Percentiles rank a stretch among this genome's conserved stretches.
Evolutionary conservation across 2,797 vertebrate species (phyloP).

Genomic region (Chelidonichthys spinosus): DNA sequence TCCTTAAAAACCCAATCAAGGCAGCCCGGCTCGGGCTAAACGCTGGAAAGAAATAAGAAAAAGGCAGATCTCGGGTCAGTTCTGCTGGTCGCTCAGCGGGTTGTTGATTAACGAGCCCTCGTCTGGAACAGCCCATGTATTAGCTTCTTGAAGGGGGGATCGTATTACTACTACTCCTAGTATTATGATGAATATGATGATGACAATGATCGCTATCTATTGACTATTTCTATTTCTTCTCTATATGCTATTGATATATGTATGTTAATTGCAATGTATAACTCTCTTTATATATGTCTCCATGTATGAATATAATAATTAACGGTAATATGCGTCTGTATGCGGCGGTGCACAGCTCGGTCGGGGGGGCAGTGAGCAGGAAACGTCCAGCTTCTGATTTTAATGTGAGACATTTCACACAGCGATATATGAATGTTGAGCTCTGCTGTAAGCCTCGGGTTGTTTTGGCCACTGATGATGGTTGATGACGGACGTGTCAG

Average conservation of each 20-base stretch:
- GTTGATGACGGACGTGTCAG: conserved; percentile 3
- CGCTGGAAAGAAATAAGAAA: neutral
- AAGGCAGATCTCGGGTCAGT: conserved; percentile 11
- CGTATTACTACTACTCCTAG: conserved; percentile 83
- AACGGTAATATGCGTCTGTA: conserved; percentile 82
- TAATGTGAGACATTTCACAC: conserved; percentile 2
- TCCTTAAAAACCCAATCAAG: neutral
- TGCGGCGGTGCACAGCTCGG: conserved; percentile 68
- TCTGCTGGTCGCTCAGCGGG: neutral
- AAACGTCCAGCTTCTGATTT: conserved; percentile 7
- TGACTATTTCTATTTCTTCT: conserved; percentile 85
- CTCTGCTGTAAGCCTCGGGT: conserved; percentile 27
- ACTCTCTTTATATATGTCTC: conserved; percentile 88
- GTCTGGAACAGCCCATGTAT: conserved; percentile 82
- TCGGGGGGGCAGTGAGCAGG: conserved; percentile 64
- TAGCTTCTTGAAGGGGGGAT: conserved; percentile 82
- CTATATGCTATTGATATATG: conserved; percentile 89
- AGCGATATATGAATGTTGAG: conserved; percentile 24
- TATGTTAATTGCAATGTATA: conserved; percentile 89
- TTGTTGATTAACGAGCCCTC: conserved; percentile 10
- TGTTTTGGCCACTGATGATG: conserved; percentile 8
- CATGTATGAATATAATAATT: conserved; percentile 87
- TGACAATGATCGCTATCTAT: conserved; percentile 86
- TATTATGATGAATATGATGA: conserved; percentile 85
- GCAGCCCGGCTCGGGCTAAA: neutral